Conservation (phyloP, 1,140 invertebrate genomes). For the Thaumetopoea pityocampa region DNA sequence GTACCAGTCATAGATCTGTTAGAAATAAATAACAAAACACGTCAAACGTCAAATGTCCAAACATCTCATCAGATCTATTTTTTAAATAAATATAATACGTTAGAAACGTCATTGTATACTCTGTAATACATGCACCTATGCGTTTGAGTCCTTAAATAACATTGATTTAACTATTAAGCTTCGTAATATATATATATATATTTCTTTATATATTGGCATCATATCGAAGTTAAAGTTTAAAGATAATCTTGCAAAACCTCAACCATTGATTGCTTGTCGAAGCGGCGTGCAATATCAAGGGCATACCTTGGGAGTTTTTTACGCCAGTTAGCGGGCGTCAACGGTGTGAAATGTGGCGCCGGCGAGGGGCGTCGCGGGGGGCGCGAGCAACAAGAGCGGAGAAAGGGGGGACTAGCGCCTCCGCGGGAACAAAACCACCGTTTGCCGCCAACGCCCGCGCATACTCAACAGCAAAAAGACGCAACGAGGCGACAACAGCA, state of each 20-base stretch:
- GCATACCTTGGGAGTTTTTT: slow-evolving; percentile 22
- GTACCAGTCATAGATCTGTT: slow-evolving; percentile 55
- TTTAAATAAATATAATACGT: slow-evolving; percentile 29
- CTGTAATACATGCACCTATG: slow-evolving; percentile 7
- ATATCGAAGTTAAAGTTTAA: not conserved
- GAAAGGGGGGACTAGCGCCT: slow-evolving; percentile 30
- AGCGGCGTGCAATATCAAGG: slow-evolving; percentile 21
- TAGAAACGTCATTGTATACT: slow-evolving; percentile 1
- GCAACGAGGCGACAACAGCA: slow-evolving; percentile 63
- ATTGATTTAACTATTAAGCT: no score
- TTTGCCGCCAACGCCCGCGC: slow-evolving; percentile 56
- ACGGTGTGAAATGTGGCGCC: slow-evolving; percentile 50
- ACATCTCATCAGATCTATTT: slow-evolving; percentile 38
- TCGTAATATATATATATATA: no score
- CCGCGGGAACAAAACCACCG: slow-evolving; percentile 47
- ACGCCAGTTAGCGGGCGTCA: slow-evolving; percentile 15
- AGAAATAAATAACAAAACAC: slow-evolving; percentile 44
- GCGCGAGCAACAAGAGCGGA: slow-evolving; percentile 18
- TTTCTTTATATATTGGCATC: no score
- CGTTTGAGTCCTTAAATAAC: no score
- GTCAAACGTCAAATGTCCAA: slow-evolving; percentile 16
- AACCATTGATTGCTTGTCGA: slow-evolving; percentile 5
- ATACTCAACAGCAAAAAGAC: slow-evolving; percentile 61
- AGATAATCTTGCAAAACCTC: not conserved
- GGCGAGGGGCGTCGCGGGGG: slow-evolving; percentile 12